These are phyloP conservation scores for Gopherus flavomarginatus DNA, from an alignment of 2,113 vertebrate species.

Conservation along the genomic window DNA sequence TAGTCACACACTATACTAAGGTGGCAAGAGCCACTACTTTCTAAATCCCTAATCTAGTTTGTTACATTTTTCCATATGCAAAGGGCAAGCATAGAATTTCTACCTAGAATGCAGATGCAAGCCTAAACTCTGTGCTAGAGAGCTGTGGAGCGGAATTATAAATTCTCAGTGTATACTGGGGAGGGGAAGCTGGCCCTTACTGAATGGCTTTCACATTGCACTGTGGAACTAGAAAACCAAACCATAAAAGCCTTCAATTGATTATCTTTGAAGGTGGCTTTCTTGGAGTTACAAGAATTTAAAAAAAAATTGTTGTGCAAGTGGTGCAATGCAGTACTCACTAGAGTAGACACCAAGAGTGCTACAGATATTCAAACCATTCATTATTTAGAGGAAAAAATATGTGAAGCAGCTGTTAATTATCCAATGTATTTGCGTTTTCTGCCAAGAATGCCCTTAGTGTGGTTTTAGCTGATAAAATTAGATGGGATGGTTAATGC, in stretches of 20 bases:
- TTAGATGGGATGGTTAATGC: background rate
- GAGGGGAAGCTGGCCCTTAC: fast-evolving
- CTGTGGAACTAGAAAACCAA: background rate
- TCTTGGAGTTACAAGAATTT: background rate
- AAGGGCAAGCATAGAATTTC: background rate
- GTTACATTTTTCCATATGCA: background rate
- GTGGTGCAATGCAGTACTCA: background rate
- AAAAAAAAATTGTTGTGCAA: fast-evolving
- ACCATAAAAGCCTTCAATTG: background rate
- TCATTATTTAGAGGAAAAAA: background rate
- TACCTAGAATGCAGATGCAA: background rate
- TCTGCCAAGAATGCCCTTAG: background rate
- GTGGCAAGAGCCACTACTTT: background rate
- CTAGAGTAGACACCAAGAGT: background rate
- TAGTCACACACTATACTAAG: background rate
- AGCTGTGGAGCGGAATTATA: background rate
- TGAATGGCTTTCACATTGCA: background rate
- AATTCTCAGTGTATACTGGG: background rate
- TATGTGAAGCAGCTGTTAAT: background rate
- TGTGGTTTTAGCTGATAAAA: background rate
- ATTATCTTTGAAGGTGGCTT: background rate
- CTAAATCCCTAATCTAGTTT: background rate
- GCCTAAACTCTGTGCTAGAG: background rate
- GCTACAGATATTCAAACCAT: background rate
- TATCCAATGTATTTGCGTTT: background rate